Conservation (phyloP, 2,888 invertebrate genomes). For the Clunio marinus region DNA sequence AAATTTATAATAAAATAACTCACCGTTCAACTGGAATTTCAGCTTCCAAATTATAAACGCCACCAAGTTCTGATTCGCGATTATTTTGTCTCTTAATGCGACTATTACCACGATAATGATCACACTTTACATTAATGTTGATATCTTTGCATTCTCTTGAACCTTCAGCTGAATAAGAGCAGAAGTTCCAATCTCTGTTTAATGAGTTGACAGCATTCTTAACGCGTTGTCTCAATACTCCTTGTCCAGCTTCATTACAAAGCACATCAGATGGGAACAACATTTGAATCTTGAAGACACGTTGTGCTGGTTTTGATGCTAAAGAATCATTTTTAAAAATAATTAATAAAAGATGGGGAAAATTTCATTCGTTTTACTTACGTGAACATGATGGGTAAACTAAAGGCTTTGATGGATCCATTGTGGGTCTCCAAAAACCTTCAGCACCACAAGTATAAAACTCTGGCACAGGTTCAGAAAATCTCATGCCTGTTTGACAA, state of each 20-base stretch:
- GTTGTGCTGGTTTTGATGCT: conserved; percentile 86
- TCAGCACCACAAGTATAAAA: conserved; percentile 98
- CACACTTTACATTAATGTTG: conserved; percentile 87
- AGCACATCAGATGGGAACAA: conserved; percentile 94
- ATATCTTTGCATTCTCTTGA: conserved; percentile 82
- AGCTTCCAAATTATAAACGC: conserved; percentile 76
- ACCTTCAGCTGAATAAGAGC: conserved; percentile 83
- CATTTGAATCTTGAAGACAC: conserved; percentile 90
- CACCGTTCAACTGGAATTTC: conserved; percentile 82
- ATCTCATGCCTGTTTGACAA: conserved; percentile 79
- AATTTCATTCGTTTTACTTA: conserved; percentile 51
- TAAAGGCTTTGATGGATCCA: conserved; percentile 70
- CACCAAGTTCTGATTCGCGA: conserved; percentile 52
- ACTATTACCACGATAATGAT: conserved; percentile 62
- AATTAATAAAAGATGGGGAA: background rate
- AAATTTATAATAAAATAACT: conserved; percentile 51
- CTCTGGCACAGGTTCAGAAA: conserved; percentile 89
- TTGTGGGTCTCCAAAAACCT: conserved; percentile 93
- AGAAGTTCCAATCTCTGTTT: conserved; percentile 96
- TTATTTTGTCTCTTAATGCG: conserved; percentile 63
- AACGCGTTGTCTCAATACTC: conserved; percentile 83
- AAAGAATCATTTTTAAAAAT: conserved; percentile 44
- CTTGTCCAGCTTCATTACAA: conserved; percentile 92
- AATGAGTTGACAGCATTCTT: conserved; percentile 82
- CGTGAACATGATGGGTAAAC: conserved; percentile 90